A percentile compares a stretch with the other conserved stretches of the same genome.
These are phyloP conservation scores for Pomacea maculata DNA, from an alignment of 1,140 invertebrate species.

Conservation along the genomic window DNA sequence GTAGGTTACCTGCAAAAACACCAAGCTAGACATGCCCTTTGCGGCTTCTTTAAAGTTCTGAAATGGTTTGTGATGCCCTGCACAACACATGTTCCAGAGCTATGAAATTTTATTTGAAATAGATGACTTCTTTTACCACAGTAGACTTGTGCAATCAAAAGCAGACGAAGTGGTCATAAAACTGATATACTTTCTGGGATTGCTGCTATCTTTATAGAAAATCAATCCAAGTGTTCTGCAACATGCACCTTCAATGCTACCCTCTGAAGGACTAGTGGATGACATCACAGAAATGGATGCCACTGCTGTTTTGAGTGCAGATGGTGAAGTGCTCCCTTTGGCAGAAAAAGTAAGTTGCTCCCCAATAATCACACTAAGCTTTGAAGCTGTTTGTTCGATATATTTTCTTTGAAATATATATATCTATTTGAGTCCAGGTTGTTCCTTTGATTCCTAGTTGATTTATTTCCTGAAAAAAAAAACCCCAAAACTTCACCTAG, in stretches of 20 bases:
- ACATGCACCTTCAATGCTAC: conserved; percentile 52
- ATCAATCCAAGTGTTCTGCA: conserved; percentile 49
- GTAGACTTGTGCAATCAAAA: no score
- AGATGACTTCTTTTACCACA: neutral
- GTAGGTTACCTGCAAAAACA: no score
- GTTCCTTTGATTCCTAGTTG: neutral
- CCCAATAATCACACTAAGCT: neutral
- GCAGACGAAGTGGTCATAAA: no score
- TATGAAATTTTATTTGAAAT: conserved; percentile 2
- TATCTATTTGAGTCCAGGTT: neutral
- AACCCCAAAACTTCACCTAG: no score
- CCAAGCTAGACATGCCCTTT: no score
- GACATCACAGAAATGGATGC: conserved; percentile 58
- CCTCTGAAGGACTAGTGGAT: conserved; percentile 58
- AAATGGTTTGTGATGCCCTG: no score
- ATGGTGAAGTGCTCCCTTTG: conserved; percentile 59
- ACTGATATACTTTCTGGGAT: neutral
- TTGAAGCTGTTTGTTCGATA: neutral
- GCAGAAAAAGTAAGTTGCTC: conserved; percentile 52
- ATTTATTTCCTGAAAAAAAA: neutral
- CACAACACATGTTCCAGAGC: no score
- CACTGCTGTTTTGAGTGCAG: conserved; percentile 56
- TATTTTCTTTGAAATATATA: neutral
- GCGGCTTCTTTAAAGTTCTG: no score
- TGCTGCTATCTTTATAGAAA: conserved; percentile 29